Conservation (phyloP, 2,797 vertebrate species). For the Channa striata region DNA sequence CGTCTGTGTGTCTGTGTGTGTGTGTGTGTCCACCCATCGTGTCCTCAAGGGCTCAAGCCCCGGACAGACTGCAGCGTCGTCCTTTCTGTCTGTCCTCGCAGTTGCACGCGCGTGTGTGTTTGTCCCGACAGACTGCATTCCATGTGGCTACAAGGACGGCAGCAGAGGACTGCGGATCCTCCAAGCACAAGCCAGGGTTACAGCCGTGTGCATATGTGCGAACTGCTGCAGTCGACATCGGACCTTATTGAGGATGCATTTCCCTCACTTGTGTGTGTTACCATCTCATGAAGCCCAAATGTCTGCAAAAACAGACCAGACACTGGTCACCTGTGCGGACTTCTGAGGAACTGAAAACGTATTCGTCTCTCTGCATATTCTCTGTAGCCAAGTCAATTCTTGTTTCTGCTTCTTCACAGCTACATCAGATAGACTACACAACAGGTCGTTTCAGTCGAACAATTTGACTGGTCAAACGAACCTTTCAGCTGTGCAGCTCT, state of each 20-base stretch:
- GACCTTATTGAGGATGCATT: conserved; percentile 11
- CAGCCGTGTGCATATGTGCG: conserved; percentile 29
- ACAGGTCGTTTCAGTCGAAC: conserved; percentile 61
- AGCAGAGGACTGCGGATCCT: conserved; percentile 70
- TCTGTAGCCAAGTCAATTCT: conserved; percentile 21
- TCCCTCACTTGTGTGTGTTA: not conserved
- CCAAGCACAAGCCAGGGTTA: conserved; percentile 49
- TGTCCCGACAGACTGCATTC: conserved; percentile 71
- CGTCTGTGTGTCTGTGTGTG: conserved; percentile 38
- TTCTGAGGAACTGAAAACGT: not conserved
- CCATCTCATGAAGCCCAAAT: not conserved
- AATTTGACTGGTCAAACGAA: conserved; percentile 54
- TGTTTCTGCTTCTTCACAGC: conserved; percentile 5
- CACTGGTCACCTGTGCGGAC: not conserved
- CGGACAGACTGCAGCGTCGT: conserved; percentile 65
- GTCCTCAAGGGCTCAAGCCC: conserved; percentile 72
- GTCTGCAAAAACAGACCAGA: not conserved
- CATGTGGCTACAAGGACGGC: conserved; percentile 67
- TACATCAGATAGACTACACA: conserved; percentile 35
- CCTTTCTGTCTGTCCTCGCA: conserved; percentile 59
- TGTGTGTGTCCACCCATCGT: conserved; percentile 53
- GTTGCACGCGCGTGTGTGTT: conserved; percentile 21
- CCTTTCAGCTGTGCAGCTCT: conserved; percentile 50
- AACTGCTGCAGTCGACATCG: conserved; percentile 27
- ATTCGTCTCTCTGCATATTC: not conserved